Evolutionary conservation across 2,797 vertebrate genomes (phyloP).

Genomic region (Enteromius trimaculatus): DNA sequence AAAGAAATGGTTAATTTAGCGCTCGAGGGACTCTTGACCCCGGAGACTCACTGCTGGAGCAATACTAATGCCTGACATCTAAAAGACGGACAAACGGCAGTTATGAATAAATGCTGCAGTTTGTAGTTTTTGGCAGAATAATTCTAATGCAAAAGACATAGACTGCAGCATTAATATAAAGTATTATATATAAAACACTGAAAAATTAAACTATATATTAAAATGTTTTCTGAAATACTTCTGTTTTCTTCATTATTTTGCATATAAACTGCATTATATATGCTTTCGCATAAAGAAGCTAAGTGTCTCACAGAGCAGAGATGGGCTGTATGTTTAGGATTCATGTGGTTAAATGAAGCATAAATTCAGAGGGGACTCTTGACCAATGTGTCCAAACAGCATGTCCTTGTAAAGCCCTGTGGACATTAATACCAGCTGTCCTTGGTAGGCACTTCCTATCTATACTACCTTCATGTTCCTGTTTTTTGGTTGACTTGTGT

Average conservation of each 20-base stretch:
- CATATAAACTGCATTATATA: background rate
- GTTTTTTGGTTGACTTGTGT: background rate
- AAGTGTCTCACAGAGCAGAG: conserved; percentile 60
- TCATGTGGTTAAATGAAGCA: conserved; percentile 78
- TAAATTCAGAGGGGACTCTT: conserved; percentile 72
- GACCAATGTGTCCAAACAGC: conserved; percentile 73
- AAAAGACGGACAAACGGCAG: background rate
- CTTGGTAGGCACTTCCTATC: conserved; percentile 42
- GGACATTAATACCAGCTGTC: conserved; percentile 64
- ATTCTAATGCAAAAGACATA: background rate
- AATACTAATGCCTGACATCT: conserved; percentile 7
- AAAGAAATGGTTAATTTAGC: conserved; percentile 68
- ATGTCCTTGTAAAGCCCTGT: conserved; percentile 71
- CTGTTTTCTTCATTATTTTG: background rate
- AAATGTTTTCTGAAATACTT: background rate
- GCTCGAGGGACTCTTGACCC: conserved; percentile 64
- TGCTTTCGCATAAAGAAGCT: too few relatives aligned
- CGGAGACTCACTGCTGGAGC: background rate
- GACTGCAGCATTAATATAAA: background rate
- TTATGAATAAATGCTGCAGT: background rate
- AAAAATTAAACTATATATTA: background rate
- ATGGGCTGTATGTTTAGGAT: conserved; percentile 71
- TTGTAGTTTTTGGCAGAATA: background rate
- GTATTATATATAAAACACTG: too few relatives aligned
- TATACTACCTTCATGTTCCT: background rate